Evolutionary conservation across 2,888 invertebrate species (phyloP).

Genomic region (Lasioglossum oenotherae): DNA sequence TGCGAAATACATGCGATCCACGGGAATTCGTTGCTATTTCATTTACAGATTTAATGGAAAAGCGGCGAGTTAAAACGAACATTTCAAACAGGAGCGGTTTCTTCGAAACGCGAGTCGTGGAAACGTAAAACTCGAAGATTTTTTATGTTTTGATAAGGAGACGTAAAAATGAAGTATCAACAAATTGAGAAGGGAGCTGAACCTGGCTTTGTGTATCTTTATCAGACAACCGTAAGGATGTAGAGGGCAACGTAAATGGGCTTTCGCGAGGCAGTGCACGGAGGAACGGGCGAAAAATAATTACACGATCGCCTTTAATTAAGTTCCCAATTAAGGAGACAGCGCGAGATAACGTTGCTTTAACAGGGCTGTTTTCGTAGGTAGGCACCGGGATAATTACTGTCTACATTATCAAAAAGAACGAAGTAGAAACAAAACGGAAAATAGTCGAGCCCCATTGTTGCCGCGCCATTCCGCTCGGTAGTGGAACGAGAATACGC

Average conservation of each 20-base stretch:
- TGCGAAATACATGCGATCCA: not conserved
- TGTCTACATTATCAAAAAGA: constrained; percentile 39
- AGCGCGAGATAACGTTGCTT: not conserved
- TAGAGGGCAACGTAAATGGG: not conserved
- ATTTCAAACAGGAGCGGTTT: not conserved
- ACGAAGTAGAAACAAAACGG: constrained; percentile 4
- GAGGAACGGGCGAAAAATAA: not conserved
- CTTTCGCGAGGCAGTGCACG: not conserved
- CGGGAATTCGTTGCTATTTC: not conserved
- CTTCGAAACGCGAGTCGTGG: not conserved
- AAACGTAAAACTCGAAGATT: not conserved
- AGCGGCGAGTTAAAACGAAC: not conserved
- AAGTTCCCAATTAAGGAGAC: constrained; percentile 42
- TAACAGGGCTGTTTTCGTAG: constrained; percentile 30
- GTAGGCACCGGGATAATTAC: constrained; percentile 29
- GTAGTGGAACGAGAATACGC: constrained; percentile 5
- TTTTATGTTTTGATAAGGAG: not conserved
- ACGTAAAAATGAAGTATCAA: not conserved
- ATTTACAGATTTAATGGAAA: not conserved
- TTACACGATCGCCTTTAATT: constrained; percentile 15
- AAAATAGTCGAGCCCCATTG: constrained; percentile 47
- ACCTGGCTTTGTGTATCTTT: not conserved
- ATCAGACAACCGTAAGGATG: not conserved
- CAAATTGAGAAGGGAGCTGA: not conserved
- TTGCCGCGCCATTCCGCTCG: constrained; percentile 20